A percentile compares a stretch with the other conserved stretches of the same genome.
Conservation (phyloP, 2,888 invertebrate genomes). For the Melanchra persicariae region DNA sequence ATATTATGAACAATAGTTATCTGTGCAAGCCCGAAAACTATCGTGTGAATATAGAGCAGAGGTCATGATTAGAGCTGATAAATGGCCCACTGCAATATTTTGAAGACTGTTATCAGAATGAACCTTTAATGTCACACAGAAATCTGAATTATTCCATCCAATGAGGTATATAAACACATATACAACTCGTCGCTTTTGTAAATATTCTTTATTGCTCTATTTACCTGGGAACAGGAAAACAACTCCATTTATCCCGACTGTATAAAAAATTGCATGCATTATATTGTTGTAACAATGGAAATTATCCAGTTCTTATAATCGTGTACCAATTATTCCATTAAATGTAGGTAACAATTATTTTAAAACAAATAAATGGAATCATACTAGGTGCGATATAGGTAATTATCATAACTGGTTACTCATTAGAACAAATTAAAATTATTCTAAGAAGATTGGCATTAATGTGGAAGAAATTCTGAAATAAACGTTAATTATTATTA, state of each 20-base stretch:
- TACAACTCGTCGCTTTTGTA: background rate
- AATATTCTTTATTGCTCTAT: conserved; percentile 40
- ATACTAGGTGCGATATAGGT: conserved; percentile 14
- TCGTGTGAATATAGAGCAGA: conserved; percentile 22
- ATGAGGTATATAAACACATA: conserved; percentile 8
- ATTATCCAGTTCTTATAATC: conserved; percentile 2
- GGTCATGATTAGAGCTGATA: conserved; percentile 7
- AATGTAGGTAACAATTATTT: conserved; percentile 6
- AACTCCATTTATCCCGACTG: conserved; percentile 37
- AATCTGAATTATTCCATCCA: conserved; percentile 13
- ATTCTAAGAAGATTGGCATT: conserved; percentile 8
- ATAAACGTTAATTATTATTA: no score
- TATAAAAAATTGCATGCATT: conserved; percentile 30
- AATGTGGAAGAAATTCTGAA: background rate
- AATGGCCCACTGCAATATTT: background rate
- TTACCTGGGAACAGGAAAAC: conserved; percentile 50
- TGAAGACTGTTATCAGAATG: background rate
- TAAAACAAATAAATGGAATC: conserved; percentile 9
- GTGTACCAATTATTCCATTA: conserved; percentile 10
- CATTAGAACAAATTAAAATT: conserved; percentile 3
- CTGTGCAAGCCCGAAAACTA: background rate
- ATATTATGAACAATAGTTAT: conserved; percentile 25
- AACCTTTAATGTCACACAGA: background rate
- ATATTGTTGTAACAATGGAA: conserved; percentile 27
- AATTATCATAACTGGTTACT: background rate